These are phyloP conservation scores for Dromius quadrimaculatus DNA, from an alignment of 2,888 invertebrate genomes.

Conservation along the genomic window DNA sequence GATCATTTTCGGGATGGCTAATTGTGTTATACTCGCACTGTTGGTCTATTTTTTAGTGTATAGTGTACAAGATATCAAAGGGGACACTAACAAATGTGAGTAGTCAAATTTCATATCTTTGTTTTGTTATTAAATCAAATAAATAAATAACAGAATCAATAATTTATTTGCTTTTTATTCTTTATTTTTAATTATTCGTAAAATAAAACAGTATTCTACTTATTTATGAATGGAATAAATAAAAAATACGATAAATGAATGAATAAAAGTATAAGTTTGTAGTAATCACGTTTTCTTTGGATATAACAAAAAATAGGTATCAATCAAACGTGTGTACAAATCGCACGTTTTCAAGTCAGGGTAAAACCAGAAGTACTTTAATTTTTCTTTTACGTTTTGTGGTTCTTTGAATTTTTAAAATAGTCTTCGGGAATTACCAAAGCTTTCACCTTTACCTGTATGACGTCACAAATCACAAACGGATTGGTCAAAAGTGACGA, in stretches of 20 bases:
- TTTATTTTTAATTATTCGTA: background rate
- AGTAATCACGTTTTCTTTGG: background rate
- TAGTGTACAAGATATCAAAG: conserved; percentile 6
- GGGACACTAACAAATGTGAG: conserved; percentile 45
- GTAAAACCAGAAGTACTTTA: background rate
- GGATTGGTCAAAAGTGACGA: background rate
- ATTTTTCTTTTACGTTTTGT: conserved; percentile 16
- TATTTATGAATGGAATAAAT: background rate
- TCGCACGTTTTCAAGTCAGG: too few species aligned
- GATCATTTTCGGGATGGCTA: conserved; percentile 27
- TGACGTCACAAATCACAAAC: conserved; percentile 13
- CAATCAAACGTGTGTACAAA: too few species aligned
- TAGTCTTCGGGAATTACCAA: conserved; percentile 36
- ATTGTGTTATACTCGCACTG: conserved; percentile 12
- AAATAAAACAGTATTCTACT: too few species aligned
- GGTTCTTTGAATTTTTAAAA: conserved; percentile 4
- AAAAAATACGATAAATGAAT: background rate
- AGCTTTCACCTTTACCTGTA: conserved; percentile 30
- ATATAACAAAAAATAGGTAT: too few species aligned
- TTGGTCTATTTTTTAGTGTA: conserved; percentile 15
- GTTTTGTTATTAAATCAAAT: too few species aligned
- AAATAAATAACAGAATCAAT: background rate
- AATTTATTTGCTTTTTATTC: background rate
- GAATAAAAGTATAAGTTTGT: background rate
- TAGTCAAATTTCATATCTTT: background rate